These are phyloP conservation scores for Calameuta idolon DNA, from an alignment of 2,888 invertebrate species.

Conservation along the genomic window DNA sequence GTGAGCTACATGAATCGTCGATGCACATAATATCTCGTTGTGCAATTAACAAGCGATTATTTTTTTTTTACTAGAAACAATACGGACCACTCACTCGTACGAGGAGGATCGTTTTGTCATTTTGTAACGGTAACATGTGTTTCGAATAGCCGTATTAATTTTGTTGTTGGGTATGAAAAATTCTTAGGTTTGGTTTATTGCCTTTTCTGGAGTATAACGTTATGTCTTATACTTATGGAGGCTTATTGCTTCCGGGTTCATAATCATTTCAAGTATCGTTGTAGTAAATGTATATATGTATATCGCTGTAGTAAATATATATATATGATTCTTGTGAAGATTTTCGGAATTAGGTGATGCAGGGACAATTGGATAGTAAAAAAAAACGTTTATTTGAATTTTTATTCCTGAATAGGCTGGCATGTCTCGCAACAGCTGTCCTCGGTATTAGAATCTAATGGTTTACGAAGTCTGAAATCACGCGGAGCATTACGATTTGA, in stretches of 20 bases:
- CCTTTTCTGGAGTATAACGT: neutral
- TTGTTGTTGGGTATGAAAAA: neutral
- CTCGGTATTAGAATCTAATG: neutral
- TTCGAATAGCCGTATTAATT: neutral
- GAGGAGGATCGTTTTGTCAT: neutral
- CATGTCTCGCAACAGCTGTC: neutral
- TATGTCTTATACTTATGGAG: neutral
- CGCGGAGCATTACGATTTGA: slow-evolving; percentile 51
- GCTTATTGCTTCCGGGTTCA: neutral
- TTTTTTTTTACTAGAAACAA: neutral
- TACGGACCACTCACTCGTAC: neutral
- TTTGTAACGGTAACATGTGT: neutral
- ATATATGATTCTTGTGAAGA: neutral
- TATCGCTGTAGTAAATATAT: too few relatives aligned
- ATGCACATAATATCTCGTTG: neutral
- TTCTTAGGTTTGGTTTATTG: neutral
- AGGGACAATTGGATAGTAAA: neutral
- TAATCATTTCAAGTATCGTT: neutral
- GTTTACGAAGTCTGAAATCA: slow-evolving; percentile 16
- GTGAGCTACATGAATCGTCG: neutral
- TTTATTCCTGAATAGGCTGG: neutral
- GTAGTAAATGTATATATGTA: neutral
- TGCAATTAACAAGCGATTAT: neutral
- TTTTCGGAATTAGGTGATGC: neutral
- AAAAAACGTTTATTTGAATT: neutral